Conservation (phyloP, 2,797 vertebrate genomes). For the Sebastes dallii region DNA sequence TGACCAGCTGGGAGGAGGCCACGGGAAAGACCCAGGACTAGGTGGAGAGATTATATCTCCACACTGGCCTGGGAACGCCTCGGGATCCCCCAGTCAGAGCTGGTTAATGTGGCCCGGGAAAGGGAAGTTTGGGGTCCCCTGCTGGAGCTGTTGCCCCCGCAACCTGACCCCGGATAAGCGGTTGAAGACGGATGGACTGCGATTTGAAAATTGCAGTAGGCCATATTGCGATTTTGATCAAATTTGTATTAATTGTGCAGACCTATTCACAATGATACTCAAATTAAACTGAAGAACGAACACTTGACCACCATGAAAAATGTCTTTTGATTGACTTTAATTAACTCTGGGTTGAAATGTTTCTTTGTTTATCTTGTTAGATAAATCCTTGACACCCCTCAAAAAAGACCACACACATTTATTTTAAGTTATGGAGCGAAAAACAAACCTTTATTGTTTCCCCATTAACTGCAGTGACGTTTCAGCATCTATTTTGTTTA, state of each 20-base stretch:
- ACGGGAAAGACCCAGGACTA: no score
- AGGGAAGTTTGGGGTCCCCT: no score
- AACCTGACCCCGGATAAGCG: rapidly evolving
- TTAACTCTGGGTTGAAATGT: not conserved
- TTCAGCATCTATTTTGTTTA: not conserved
- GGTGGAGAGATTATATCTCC: no score
- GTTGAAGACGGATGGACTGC: no score
- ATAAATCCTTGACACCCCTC: not conserved
- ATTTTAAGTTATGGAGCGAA: not conserved
- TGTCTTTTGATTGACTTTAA: not conserved
- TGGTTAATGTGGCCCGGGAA: no score
- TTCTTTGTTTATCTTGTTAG: not conserved
- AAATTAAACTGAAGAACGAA: not conserved
- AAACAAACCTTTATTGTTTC: not conserved
- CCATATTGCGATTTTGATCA: no score
- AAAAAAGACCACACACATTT: not conserved
- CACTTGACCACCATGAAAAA: not conserved
- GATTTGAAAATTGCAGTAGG: no score
- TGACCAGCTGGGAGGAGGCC: no score
- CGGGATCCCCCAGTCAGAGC: no score
- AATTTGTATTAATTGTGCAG: no score
- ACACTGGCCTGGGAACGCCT: no score
- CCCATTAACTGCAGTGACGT: not conserved
- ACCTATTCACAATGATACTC: not conserved
- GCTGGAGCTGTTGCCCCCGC: no score